Base-by-base conservation (phyloP, 1,140 invertebrate genomes). In the Drosophila ficusphila region DNA sequence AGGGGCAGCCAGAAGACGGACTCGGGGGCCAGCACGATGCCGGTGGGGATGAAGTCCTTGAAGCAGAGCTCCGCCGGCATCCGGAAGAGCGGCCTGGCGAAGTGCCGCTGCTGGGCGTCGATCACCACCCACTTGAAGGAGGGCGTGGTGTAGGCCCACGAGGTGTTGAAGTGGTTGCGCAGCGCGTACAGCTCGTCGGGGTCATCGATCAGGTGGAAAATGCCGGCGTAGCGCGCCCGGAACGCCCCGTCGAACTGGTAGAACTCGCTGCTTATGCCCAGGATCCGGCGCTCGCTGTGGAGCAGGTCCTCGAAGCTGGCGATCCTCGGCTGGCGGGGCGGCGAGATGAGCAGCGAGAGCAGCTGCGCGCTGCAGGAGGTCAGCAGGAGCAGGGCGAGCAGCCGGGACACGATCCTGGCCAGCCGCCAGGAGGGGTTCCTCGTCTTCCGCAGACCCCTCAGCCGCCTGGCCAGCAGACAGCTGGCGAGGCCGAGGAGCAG, bases 61-160 rank as follows among this genome's bases (percentile, higher is more conserved):
- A 79, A 54, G 27, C 81, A 85, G 0, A 85, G 27, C 0, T 85
- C 36, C 18, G 14, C 34, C 1, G 79, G 64, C 6, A 36, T 53
- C 0, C 61, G 60, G 25, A 85, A 85, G 0, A 86, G 27, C 1
- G 79, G 65, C 1, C 47, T 58, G 2, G 41, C 0, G 12, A 86
- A 86, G 58, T 76, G 36, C 2, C 29, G 42, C 29, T 85, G 81
- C 38, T 65, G 61, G 4, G 36, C 34, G 0, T 49, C 14, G 3
- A 73, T 49, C 2, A 79, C 38, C 8, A 7, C 6, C 81, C 81
- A 85, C 29, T 86, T 86, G 0, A 31, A 36, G 0, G 18, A 23
- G 18, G 81, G 9, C 1, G 86, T 48, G 36, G 57, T 72, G 36
- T 86, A 85, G 14, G 61, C 81, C 61, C 67, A 86, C 11, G 47